Percentiles rank a stretch among this genome's conserved stretches.
Evolutionary conservation across 2,888 invertebrate species (phyloP).

Genomic region (Philaethria dido): DNA sequence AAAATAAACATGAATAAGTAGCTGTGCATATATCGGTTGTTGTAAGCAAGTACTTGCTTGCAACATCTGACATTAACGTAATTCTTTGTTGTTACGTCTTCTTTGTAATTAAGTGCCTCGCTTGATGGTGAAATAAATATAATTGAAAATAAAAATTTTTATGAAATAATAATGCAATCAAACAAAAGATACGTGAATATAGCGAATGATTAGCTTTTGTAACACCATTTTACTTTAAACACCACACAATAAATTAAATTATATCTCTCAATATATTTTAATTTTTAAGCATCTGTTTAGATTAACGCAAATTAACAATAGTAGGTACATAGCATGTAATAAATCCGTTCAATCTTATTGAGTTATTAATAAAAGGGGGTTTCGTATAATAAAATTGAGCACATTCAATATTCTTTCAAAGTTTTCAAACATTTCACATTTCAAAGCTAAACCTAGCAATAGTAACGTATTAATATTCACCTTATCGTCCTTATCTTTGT

Average conservation of each 20-base stretch:
- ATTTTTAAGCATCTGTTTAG: neutral
- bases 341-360: neutral
- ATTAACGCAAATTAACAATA: neutral
- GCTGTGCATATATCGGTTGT: slow-evolving; percentile 50
- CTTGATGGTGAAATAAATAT: slow-evolving; percentile 32
- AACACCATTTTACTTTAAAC: slow-evolving; percentile 9
- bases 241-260: slow-evolving; percentile 1
- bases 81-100: neutral
- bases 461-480: slow-evolving; percentile 59
- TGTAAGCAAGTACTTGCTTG: slow-evolving; percentile 31
- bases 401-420: slow-evolving; percentile 2
- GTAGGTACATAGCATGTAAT: neutral
- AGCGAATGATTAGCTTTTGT: slow-evolving; percentile 29
- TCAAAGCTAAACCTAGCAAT: neutral
- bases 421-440: slow-evolving; percentile 3
- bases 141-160: slow-evolving; percentile 26
- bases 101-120: slow-evolving; percentile 26
- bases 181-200: slow-evolving; percentile 22
- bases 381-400: neutral
- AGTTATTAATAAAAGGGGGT: neutral
- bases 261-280: neutral
- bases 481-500: slow-evolving; percentile 79
- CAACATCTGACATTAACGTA: slow-evolving; percentile 22
- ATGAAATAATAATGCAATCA: slow-evolving; percentile 31
- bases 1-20: slow-evolving; percentile 48